Base-by-base conservation (phyloP, 2,113 vertebrate genomes). In the Ahaetulla prasina region DNA sequence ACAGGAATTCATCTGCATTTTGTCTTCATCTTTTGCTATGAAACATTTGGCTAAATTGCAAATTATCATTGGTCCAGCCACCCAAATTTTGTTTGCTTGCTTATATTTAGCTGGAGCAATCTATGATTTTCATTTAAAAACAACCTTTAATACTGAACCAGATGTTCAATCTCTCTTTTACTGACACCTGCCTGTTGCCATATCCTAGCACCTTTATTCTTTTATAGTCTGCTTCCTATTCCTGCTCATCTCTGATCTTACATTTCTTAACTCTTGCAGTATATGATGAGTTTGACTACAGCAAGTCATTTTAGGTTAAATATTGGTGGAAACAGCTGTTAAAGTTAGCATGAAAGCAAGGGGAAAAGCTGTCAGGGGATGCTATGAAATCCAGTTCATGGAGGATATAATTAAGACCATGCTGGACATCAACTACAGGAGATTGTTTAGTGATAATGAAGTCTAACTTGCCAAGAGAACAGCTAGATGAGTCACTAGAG, bases 391-490 rank as follows among this genome's bases (percentile, higher is more conserved):
- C 2, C 88, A 91, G 39, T 27, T 47, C 74, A 0, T 4, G 54
- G 20, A 35, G 4, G 18, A 92, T 91, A 91, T 92, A 88, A 88
- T 54, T 49, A 93, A 95, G 88, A 7, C 39, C 93, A 43, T 60
- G 74, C 0, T 49, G 11, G 43, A 90, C 86, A 8, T 30, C 0
- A 0, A 90, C 74, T 86, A 22, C 86, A n/a, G 85, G 12, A 88
- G 54, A 90, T 11, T 86, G 50, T 49, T 47, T 12, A 89, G 23
- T 92, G 0, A 0, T 90, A 88, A 49, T 5, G 88, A 2, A 16
- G 80, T 43, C 4, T 89, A 0, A 11, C 35, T 86, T 92, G 88
- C 30, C n/a, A 9, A 27, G 9, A 87, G 80, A 88, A 94, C 93
- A 35, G 63, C 2, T 4, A 90, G n/a, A 87, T 92, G 39, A 74